These are phyloP conservation scores for Mylabris phalerata DNA, from an alignment of 1,140 invertebrate species.

Conservation along the genomic window DNA sequence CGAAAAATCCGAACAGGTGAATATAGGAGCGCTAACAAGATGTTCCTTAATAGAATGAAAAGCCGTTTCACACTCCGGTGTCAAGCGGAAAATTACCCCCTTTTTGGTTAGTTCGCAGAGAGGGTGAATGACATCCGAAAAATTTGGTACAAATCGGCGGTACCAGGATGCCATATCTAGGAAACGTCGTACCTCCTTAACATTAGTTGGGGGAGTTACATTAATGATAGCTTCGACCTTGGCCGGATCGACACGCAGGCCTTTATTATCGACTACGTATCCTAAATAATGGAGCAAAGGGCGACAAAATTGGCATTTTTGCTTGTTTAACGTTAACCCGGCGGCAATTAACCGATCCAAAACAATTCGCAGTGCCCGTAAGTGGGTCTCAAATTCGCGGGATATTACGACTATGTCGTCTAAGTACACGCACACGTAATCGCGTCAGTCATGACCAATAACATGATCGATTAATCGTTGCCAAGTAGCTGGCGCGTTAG, in stretches of 20 bases:
- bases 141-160: conserved; percentile 18
- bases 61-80: conserved; percentile 3
- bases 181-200: conserved; percentile 25
- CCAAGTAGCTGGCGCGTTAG: conserved; percentile 38
- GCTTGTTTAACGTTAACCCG: not conserved
- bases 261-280: conserved; percentile 31
- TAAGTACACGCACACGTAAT: no score
- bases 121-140: conserved; percentile 30
- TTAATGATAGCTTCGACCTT: conserved; percentile 32
- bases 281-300: conserved; percentile 33
- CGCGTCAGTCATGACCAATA: conserved; percentile 19
- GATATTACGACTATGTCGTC: no score
- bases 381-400: no score
- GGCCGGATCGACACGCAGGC: conserved; percentile 29
- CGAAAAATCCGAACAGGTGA: conserved; percentile 25
- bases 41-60: conserved; percentile 12
- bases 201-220: conserved; percentile 7
- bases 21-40: conserved; percentile 19
- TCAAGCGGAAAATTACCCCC: conserved; percentile 13
- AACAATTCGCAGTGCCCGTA: no score
- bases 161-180: conserved; percentile 32
- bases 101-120: conserved; percentile 27
- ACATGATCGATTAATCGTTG: conserved; percentile 36
- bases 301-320: conserved; percentile 23
- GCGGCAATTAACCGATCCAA: not conserved